These are phyloP conservation scores for Tachysurus fulvidraco DNA, from an alignment of 2,113 vertebrate genomes.

Conservation along the genomic window DNA sequence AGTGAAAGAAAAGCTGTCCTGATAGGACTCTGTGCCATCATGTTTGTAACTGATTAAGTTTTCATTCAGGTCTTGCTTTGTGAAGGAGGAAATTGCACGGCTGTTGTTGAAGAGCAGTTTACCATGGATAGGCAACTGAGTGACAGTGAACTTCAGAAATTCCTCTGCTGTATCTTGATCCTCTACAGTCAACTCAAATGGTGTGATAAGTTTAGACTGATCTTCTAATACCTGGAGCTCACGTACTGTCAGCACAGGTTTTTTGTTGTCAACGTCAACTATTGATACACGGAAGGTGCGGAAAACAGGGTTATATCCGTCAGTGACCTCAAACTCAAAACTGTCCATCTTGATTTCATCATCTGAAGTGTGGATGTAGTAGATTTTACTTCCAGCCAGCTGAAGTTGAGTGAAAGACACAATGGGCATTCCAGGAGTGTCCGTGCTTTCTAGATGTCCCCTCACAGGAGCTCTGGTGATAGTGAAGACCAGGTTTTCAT, in stretches of 20 bases:
- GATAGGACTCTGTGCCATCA: slow-evolving; percentile 79
- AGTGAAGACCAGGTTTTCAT: slow-evolving; percentile 89
- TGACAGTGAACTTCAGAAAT: slow-evolving; percentile 82
- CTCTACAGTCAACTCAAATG: slow-evolving; percentile 90
- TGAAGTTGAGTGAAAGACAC: slow-evolving; percentile 89
- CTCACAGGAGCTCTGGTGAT: slow-evolving; percentile 86
- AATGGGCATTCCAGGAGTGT: slow-evolving; percentile 81
- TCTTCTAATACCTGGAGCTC: slow-evolving; percentile 80
- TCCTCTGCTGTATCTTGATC: slow-evolving; percentile 86
- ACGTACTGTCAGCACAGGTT: slow-evolving; percentile 87
- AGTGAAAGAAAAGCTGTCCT: slow-evolving; percentile 91
- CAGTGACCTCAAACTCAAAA: slow-evolving; percentile 95
- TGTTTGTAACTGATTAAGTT: slow-evolving; percentile 94
- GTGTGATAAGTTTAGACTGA: slow-evolving; percentile 89
- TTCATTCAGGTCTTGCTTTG: slow-evolving; percentile 93
- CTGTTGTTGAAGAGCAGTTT: slow-evolving; percentile 83
- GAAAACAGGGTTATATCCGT: slow-evolving; percentile 91
- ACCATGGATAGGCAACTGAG: slow-evolving; percentile 84
- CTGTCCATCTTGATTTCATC: slow-evolving; percentile 96
- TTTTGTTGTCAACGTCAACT: slow-evolving; percentile 93
- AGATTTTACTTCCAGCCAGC: slow-evolving; percentile 91
- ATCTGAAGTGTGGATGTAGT: slow-evolving; percentile 91
- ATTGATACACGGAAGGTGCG: slow-evolving; percentile 92
- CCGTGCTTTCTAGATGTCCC: slow-evolving; percentile 90
- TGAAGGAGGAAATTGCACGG: slow-evolving; percentile 77